A percentile compares a stretch with the other conserved stretches of the same genome.
Evolutionary conservation across 92 coral and sea anemone genomes (phyloP).

Genomic region (Anthopleura xanthogrammica): DNA sequence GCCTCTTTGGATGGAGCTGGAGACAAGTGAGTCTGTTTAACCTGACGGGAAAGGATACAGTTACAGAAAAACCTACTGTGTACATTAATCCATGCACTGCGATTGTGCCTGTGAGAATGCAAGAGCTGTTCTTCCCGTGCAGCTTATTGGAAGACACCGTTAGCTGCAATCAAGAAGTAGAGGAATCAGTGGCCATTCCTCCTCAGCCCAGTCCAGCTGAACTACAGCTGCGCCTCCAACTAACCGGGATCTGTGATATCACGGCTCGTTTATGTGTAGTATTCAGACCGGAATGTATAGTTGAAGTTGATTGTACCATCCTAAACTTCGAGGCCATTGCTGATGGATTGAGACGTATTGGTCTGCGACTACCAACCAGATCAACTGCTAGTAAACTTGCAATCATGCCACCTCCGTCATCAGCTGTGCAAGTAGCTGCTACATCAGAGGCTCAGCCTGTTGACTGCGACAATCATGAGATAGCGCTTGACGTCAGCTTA

Average conservation of each 20-base stretch:
- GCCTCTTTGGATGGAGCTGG: not conserved
- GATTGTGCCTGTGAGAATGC: not conserved
- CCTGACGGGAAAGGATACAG: not conserved
- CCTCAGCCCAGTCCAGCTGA: not conserved
- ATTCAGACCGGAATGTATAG: too few species aligned
- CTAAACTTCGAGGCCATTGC: not conserved
- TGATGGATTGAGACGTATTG: not conserved
- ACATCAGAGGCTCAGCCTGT: not conserved
- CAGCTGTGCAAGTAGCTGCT: not conserved
- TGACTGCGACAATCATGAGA: not conserved
- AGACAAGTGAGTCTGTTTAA: not conserved
- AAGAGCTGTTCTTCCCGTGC: not conserved
- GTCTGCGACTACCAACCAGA: not conserved
- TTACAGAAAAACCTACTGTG: not conserved
- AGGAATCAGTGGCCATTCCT: not conserved
- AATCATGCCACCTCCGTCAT: not conserved
- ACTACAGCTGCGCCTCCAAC: too few species aligned
- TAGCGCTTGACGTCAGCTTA: too few species aligned
- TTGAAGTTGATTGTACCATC: too few species aligned
- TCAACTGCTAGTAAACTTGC: not conserved
- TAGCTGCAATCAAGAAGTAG: not conserved
- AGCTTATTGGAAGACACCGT: not conserved
- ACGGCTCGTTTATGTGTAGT: too few species aligned
- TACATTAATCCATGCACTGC: not conserved
- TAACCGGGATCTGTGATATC: too few species aligned